These are phyloP conservation scores for Rhinoraja longicauda DNA, from an alignment of 2,797 vertebrate species.

Conservation along the genomic window DNA sequence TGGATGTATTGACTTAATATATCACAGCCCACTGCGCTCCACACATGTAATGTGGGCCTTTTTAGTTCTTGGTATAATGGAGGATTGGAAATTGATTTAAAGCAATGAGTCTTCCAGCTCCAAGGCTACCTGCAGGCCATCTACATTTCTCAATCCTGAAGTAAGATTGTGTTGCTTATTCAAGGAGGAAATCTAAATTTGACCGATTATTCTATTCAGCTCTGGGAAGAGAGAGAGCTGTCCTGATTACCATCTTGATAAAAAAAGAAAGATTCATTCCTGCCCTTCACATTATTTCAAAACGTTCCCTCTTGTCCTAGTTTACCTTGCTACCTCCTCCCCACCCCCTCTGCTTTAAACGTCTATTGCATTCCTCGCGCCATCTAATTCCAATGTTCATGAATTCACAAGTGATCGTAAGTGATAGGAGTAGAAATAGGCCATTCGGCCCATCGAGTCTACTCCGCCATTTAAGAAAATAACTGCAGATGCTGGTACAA, in stretches of 20 bases:
- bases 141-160: neutral
- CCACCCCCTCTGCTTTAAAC: neutral
- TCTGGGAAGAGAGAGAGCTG: neutral
- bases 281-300: neutral
- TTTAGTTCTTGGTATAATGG: neutral
- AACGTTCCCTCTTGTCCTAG: neutral
- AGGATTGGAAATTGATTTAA: conserved; percentile 22
- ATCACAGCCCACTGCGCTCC: conserved; percentile 3
- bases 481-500: too few species aligned
- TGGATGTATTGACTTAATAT: conserved; percentile 24
- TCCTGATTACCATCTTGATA: neutral
- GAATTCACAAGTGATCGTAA: too few species aligned
- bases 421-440: too few species aligned
- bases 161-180: neutral
- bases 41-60: conserved; percentile 10
- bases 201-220: conserved; percentile 4
- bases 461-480: too few species aligned
- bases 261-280: neutral
- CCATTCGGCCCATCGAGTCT: too few species aligned
- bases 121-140: neutral
- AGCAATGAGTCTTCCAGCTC: neutral
- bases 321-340: neutral
- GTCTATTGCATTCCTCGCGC: neutral
- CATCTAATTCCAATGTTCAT: neutral
- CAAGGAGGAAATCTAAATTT: neutral